Conservation (phyloP, 2,888 invertebrate genomes). For the Idaea aversata region DNA sequence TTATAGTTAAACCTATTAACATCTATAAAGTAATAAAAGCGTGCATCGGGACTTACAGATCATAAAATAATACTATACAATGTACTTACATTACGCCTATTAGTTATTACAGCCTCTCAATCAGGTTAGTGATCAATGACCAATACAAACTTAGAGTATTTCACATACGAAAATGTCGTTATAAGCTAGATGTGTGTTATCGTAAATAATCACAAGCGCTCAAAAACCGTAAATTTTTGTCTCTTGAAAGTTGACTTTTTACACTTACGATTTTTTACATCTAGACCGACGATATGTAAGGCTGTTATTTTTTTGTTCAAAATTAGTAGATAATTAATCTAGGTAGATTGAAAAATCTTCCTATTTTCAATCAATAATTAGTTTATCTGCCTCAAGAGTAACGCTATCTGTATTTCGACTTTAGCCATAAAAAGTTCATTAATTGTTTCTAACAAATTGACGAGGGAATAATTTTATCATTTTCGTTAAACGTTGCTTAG, state of each 20-base stretch:
- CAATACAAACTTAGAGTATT: not conserved
- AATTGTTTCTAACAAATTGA: too few species aligned
- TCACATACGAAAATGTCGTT: too few species aligned
- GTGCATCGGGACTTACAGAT: not conserved
- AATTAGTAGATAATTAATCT: not conserved
- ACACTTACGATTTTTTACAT: not conserved
- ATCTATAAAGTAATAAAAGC: not conserved
- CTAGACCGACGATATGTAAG: not conserved
- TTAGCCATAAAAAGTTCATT: too few species aligned
- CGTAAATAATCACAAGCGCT: too few species aligned
- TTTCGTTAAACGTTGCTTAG: too few species aligned
- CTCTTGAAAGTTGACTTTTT: not conserved
- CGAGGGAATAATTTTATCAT: too few species aligned
- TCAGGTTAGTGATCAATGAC: conserved; percentile 2
- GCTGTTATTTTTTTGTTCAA: not conserved
- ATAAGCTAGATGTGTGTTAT: too few species aligned
- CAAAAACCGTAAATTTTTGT: not conserved
- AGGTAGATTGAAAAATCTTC: not conserved
- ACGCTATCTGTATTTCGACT: too few species aligned
- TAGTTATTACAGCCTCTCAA: conserved; percentile 3
- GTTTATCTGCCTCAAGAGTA: too few species aligned
- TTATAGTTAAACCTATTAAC: not conserved
- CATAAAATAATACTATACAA: conserved; percentile 1
- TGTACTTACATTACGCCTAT: not conserved
- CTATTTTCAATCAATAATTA: too few species aligned